Evolutionary conservation across 2,797 vertebrate species (phyloP), one percentile per base, ranked within the genome.

Genomic region (Pseudopleuronectes americanus): DNA sequence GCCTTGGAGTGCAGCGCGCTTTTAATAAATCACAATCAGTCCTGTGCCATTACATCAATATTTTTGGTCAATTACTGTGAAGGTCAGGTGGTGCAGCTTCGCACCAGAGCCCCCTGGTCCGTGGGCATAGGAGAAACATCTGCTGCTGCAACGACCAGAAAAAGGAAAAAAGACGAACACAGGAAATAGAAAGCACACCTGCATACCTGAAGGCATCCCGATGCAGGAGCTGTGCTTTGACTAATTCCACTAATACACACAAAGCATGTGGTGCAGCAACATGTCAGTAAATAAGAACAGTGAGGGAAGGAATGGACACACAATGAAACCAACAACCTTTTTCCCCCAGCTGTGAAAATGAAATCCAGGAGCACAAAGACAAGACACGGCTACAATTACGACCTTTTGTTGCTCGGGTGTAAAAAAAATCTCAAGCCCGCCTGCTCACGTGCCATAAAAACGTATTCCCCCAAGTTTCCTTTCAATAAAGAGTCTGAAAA

Each of bases 11-110:
- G 91, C 94, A 94, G 94, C 89, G 93, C 95, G 91, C 92, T 96
- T 98, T 97, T 97, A 97, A 99, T 98, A 98, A 98, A 99, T 99
- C 97, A 98, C 97, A 97, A 98, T 98, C 97, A 98, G 96, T 96
- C 96, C 95, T 92, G 94, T 97, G 96, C 96, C 96, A 96, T 97
- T 97, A 96, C 97, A 97, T 98, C 97, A 97, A 99, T 99, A 98
- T 96, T 97, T 97, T 96, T 95, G 95, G 96, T 98, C 97, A 98
- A 98, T 99, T 98, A 98, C 97, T 94, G 94, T 95, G 96, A 97
- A 98, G 97, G 97, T 98, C 96, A 97, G 96, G 96, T 97, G 96
- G 95, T 87, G 94, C 94, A 89, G 87, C 94, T 95, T 93, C 84
- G 93, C 93, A 92, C 93, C 90, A 92, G 92, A 95, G 94, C 94